Evolutionary conservation across 2,888 invertebrate genomes (phyloP).

Genomic region (Ceratothoa steindachneri): DNA sequence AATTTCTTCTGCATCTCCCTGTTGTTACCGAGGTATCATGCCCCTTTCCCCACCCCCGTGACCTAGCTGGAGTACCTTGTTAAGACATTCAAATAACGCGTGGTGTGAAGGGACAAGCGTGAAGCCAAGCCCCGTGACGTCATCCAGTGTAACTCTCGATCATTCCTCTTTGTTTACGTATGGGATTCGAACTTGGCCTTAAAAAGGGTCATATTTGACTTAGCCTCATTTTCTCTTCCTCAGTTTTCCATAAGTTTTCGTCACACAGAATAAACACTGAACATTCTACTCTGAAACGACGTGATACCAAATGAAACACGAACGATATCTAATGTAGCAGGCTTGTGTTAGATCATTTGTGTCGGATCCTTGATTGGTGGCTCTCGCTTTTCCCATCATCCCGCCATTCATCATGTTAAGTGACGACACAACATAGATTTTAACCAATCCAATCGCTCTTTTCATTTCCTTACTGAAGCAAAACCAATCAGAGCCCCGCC

Average conservation of each 20-base stretch:
- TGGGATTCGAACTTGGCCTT: no score
- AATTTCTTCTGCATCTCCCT: no score
- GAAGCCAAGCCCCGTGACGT: no score
- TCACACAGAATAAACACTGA: conserved; percentile 7
- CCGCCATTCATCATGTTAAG: conserved; percentile 48
- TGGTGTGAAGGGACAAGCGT: no score
- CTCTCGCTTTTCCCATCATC: conserved; percentile 47
- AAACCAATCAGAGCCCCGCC: background rate
- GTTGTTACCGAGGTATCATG: no score
- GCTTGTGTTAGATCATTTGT: conserved; percentile 48
- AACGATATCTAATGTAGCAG: conserved; percentile 40
- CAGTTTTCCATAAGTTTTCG: conserved; percentile 6
- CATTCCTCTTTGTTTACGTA: no score
- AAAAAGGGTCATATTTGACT: background rate
- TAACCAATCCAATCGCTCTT: conserved; percentile 33
- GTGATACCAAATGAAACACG: conserved; percentile 15
- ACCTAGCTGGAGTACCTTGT: no score
- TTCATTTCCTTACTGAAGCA: conserved; percentile 17
- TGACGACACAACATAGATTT: conserved; percentile 46
- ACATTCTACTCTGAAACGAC: background rate
- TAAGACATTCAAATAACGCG: no score
- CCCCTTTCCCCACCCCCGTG: no score
- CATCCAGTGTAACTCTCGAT: no score
- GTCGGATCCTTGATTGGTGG: conserved; percentile 47
- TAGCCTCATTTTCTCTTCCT: background rate